These are phyloP conservation scores for Parapristionchus giblindavisi DNA, from an alignment of 2,888 invertebrate species.

Conservation along the genomic window DNA sequence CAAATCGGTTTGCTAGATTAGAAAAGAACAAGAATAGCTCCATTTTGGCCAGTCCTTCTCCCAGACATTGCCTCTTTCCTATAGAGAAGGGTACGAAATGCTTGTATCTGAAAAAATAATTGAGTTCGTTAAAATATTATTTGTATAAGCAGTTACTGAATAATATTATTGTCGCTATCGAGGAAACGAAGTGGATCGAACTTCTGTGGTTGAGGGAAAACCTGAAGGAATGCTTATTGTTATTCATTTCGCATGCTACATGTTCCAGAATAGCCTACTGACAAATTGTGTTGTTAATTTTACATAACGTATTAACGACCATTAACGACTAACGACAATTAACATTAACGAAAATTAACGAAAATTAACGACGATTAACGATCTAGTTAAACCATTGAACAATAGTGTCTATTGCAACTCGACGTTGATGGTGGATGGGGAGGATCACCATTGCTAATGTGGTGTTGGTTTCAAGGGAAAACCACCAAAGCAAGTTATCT, in stretches of 20 bases:
- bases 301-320: too few species aligned
- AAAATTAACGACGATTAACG: too few species aligned
- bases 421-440: too few species aligned
- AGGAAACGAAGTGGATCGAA: conserved; percentile 45
- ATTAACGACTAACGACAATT: too few species aligned
- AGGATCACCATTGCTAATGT: too few species aligned
- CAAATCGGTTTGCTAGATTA: conserved; percentile 47
- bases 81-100: conserved; percentile 48
- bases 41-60: conserved; percentile 49
- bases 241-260: neutral
- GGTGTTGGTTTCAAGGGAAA: too few species aligned
- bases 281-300: too few species aligned
- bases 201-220: conserved; percentile 45
- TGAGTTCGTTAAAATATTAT: neutral
- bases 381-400: too few species aligned
- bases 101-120: neutral
- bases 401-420: too few species aligned
- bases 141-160: neutral
- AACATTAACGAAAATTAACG: too few species aligned
- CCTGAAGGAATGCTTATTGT: conserved; percentile 29
- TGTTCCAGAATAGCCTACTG: neutral
- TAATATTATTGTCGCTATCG: conserved; percentile 33
- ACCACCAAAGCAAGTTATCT: too few species aligned
- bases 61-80: conserved; percentile 50
- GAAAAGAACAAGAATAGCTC: conserved; percentile 49